Evolutionary conservation across 2,888 invertebrate genomes (phyloP).

Genomic region (Trimorus sp.): DNA sequence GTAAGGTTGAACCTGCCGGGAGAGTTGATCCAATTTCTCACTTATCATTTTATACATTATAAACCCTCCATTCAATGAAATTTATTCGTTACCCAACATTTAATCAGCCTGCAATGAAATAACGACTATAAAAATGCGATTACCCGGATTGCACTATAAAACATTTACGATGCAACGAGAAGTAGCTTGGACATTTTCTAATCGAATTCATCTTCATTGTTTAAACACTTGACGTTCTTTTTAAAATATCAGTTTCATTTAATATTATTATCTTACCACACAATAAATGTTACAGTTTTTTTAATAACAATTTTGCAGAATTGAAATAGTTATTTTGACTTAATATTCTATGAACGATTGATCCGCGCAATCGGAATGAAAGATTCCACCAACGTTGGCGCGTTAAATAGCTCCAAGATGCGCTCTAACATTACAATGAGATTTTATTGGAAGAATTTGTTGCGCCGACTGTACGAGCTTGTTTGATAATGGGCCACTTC

Average conservation of each 20-base stretch:
- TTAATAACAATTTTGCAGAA: no score
- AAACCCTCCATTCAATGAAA: slow-evolving; percentile 15
- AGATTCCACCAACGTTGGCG: slow-evolving; percentile 39
- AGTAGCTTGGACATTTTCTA: no score
- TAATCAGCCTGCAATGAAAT: neutral
- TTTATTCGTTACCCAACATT: slow-evolving; percentile 19
- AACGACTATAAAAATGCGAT: neutral
- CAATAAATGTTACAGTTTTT: no score
- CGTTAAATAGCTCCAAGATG: slow-evolving; percentile 46
- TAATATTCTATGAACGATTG: neutral
- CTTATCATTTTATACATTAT: no score
- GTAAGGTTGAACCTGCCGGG: no score
- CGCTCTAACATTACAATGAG: slow-evolving; percentile 61
- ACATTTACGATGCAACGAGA: neutral
- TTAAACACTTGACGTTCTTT: no score
- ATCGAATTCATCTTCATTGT: no score
- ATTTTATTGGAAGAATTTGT: slow-evolving; percentile 72
- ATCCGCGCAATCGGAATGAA: neutral
- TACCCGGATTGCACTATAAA: neutral
- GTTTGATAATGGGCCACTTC: slow-evolving; percentile 80
- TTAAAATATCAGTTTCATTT: no score
- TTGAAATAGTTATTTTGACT: no score
- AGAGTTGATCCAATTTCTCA: slow-evolving; percentile 40
- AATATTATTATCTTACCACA: no score
- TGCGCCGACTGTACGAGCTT: slow-evolving; percentile 79